Base-by-base conservation (phyloP, 2,888 invertebrate genomes). In the Athrips mouffetella region DNA sequence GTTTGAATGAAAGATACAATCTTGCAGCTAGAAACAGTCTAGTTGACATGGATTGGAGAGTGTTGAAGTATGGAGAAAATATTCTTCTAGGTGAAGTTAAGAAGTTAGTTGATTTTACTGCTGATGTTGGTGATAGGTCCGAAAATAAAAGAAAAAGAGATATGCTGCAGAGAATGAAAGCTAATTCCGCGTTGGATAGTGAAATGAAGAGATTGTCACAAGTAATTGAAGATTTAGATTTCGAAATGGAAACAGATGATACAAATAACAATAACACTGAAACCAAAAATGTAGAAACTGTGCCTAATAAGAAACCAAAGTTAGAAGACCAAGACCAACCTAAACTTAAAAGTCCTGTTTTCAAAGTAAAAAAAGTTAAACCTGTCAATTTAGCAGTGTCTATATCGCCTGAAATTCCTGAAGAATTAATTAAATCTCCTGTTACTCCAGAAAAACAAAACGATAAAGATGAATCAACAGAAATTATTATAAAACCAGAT, bases 41-140 rank as follows among this genome's bases (percentile, higher is more conserved):
- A 0, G 59, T 83, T 0, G 80, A 88, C 59, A 89, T 89, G 88
- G 83, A 89, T 51, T 89, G 87, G 81, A 70, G 88, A 6, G 86
- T 89, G 0, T 60, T 89, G 0, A 89, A 87, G 49, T 89, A 89
- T 41, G 89, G 88, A 0, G 88, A 89, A 47, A 88, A 81, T 55
- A 86, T 89, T 41, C 71, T 88, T 1, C 54, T 86, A n/a, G 85
- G 84, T 1, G 89, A 89, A 60, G 60, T 84, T 0, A 86, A 80
- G 49, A 84, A 85, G 47, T 49, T 89, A 1, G 76, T 81, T 1
- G 88, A 89, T 58, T 47, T 78, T 4, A 73, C 74, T 2, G 59
- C 74, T n/a, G 79, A 80, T 35, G 55, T 73, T 0, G 62, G 63
- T 16, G 75, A 83, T 35, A 78, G 65, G 52, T 59, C 58, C 1